Evolutionary conservation across 2,113 vertebrate genomes (phyloP), one percentile per base, ranked within the genome.

Genomic region (Neotragus moschatus): DNA sequence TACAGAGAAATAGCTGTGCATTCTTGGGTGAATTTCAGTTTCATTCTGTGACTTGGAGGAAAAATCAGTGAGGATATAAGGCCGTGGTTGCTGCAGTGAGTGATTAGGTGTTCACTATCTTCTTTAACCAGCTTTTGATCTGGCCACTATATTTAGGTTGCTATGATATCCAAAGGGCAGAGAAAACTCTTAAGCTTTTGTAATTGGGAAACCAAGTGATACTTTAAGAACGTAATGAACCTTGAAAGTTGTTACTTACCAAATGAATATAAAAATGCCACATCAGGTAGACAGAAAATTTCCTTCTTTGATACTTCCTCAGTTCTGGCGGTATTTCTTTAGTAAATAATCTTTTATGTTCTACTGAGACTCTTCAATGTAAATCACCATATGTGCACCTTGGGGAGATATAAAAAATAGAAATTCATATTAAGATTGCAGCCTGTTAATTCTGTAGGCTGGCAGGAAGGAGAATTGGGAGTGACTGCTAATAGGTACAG

Each of bases 11-110:
- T 58, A 93, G 23, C 23, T 94, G 92, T 90, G 60, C 82, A 91
- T 95, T 97, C 97, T 97, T 43, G 96, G 94, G 82, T 33, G 91
- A 96, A 88, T 36, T 53, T 98, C 49, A 84, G 86, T 97, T 98
- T 97, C 88, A 90, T 86, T 93, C 39, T 96, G 90, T 56, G 58
- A 33, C 80, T 94, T 60, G 82, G 95, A 97, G 90, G 88, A 90
- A 96, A 98, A 97, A 97, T 97, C 90, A 94, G 13, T 97, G 56
- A 66, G 86, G 97, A 97, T 63, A 94, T 51, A 39, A 91, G 86
- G 60, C 81, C 97, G 36, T 89, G 90, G 90, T 90, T 97, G 94
- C 97, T 97, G 93, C 96, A 96, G 63, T 85, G 39, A 56, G 36
- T 55, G 36, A 80, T 97, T 73, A 56, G 61, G 23, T 87, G 56